Percentiles rank a stretch among this genome's conserved stretches.
Conservation (phyloP, 2,888 invertebrate genomes). For the Chrysodeixis includens region DNA sequence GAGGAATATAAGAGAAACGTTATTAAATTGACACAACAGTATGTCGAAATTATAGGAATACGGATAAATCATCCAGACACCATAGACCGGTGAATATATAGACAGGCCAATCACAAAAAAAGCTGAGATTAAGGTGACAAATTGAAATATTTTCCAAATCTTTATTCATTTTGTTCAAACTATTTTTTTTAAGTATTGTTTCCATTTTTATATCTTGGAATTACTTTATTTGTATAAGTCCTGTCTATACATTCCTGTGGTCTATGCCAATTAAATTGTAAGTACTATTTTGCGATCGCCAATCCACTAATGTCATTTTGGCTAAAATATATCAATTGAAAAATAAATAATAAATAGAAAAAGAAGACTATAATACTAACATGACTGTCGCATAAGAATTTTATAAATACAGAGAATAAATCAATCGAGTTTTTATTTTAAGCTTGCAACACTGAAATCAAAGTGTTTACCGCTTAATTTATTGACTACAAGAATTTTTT, state of each 20-base stretch:
- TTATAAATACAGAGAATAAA: conserved; percentile 39
- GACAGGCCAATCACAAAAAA: not conserved
- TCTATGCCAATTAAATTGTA: conserved; percentile 42
- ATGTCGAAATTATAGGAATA: conserved; percentile 44
- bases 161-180: no score
- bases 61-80: conserved; percentile 26
- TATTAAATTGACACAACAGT: conserved; percentile 37
- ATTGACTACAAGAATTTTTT: conserved; percentile 55
- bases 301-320: conserved; percentile 51
- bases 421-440: conserved; percentile 31
- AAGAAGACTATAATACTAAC: conserved; percentile 48
- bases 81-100: not conserved
- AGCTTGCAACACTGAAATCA: conserved; percentile 54
- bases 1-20: not conserved
- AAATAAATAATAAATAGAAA: conserved; percentile 60
- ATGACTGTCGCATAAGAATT: conserved; percentile 52
- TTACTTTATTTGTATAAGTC: not conserved
- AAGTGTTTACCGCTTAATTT: conserved; percentile 25
- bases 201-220: not conserved
- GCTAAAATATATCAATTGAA: conserved; percentile 46
- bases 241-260: not conserved
- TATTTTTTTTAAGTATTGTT: no score
- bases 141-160: no score
- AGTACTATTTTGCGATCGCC: conserved; percentile 60
- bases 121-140: no score